These are phyloP conservation scores for Phortica magna DNA, from an alignment of 2,888 invertebrate genomes.

Conservation along the genomic window DNA sequence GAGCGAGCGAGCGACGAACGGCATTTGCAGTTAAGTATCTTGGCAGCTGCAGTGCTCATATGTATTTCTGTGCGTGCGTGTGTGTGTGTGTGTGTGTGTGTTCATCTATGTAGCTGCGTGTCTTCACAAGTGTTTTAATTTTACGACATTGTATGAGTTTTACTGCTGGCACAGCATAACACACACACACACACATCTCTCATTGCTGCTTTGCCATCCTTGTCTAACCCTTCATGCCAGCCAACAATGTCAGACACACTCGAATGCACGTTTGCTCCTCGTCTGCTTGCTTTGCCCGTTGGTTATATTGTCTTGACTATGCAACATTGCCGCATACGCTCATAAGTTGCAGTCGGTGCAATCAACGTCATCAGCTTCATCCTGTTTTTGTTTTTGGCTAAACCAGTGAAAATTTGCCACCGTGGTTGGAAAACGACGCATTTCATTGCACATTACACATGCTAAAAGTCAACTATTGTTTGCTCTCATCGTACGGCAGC, in stretches of 20 bases:
- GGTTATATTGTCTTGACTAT: conserved; percentile 36
- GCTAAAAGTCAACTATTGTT: no score
- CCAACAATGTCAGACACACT: conserved; percentile 69
- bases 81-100: conserved; percentile 6
- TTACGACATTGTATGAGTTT: conserved; percentile 76
- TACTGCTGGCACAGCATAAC: conserved; percentile 73
- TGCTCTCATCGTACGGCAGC: no score
- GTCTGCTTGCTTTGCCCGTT: not conserved
- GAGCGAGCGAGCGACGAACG: conserved; percentile 53
- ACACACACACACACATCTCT: conserved; percentile 68
- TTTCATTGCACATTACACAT: no score
- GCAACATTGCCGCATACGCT: conserved; percentile 52
- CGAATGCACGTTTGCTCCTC: conserved; percentile 38
- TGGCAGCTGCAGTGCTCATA: conserved; percentile 12
- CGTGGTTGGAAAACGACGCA: not conserved
- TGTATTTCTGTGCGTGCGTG: conserved; percentile 6
- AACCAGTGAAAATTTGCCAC: not conserved
- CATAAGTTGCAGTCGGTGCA: conserved; percentile 69
- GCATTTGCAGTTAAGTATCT: conserved; percentile 61
- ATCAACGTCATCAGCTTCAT: conserved; percentile 71
- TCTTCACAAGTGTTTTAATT: conserved; percentile 74
- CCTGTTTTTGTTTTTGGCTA: conserved; percentile 50
- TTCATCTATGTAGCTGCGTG: conserved; percentile 41
- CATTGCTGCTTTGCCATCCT: conserved; percentile 17
- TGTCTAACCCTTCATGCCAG: no score